Evolutionary conservation across 2,888 invertebrate species (phyloP).

Genomic region (Chaitophorus viminalis): DNA sequence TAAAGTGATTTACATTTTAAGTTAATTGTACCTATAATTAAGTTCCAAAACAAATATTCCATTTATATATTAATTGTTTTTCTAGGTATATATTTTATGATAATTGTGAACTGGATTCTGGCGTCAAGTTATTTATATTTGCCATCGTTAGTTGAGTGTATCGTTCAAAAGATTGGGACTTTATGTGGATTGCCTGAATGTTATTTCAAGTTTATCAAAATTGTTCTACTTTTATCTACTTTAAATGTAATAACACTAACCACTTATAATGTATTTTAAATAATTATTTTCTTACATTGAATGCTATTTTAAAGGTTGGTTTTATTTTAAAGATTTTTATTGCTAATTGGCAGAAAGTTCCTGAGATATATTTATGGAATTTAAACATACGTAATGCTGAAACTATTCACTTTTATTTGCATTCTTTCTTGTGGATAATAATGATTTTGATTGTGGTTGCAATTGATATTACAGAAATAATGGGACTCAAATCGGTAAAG

Average conservation of each 20-base stretch:
- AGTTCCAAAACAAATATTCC: background rate
- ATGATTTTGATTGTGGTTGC: conserved; percentile 32
- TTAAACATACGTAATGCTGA: conserved; percentile 1
- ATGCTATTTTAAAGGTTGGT: background rate
- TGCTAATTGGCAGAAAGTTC: conserved; percentile 30
- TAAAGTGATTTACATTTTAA: background rate
- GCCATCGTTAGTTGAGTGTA: background rate
- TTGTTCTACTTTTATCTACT: conserved; percentile 4
- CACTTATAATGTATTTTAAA: too few species aligned
- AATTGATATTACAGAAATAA: conserved; percentile 51
- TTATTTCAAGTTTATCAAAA: conserved; percentile 47
- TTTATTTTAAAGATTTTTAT: conserved; percentile 43
- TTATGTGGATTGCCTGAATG: conserved; percentile 25
- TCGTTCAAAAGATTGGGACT: background rate
- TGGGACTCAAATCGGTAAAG: conserved; percentile 47
- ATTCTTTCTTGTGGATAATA: conserved; percentile 43
- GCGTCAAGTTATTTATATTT: conserved; percentile 42
- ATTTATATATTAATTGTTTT: background rate
- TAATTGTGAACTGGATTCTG: conserved; percentile 24
- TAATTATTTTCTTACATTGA: background rate
- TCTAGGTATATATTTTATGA: conserved; percentile 23
- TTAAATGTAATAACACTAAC: conserved; percentile 50
- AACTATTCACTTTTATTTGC: conserved; percentile 21
- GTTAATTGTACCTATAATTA: background rate
- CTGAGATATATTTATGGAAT: conserved; percentile 49